Base-by-base conservation (phyloP, 2,113 vertebrate genomes). In the Zosterops pallidus region DNA sequence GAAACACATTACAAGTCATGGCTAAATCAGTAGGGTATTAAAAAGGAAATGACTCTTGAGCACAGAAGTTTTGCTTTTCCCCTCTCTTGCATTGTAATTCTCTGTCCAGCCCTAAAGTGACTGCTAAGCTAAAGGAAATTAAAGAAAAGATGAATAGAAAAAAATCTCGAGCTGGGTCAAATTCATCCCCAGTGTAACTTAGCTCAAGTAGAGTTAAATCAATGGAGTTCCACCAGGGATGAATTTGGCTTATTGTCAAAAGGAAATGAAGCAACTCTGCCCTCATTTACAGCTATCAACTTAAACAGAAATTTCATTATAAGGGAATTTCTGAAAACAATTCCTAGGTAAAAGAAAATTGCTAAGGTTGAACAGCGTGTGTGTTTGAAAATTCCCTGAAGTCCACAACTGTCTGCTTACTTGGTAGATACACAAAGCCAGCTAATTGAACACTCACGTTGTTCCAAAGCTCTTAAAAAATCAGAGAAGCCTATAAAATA, bases 181-280 rank as follows among this genome's bases (percentile, higher is more conserved):
- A 97, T 96, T 95, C 72, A 95, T 97, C 93, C 96, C 95, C 85
- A 86, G 92, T 56, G 95, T 92, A 96, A 35, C 76, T 90, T 88
- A 93, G 94, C 90, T 96, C 85, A 96, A 96, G 93, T 81, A 93
- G 92, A 95, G 90, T 96, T 96, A 96, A 96, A 96, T 95, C 92
- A 97, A 93, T 90, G 95, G 83, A 86, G 71, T 83, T 96, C 72
- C 95, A 97, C 96, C 33, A 60, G 95, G 93, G 96, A 96, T 95
- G 79, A 93, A 96, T 96, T 94, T 97, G 96, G 96, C 92, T 94
- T 94, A 95, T 78, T 92, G 94, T 96, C 96, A 97, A 96, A 96
- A 96, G 95, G 96, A 97, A 97, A 97, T 96, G 95, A 97, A 97
- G 94, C 92, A 96, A 96, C 92, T 96, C 56, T 94, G 92, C 92